phyloP scores from a whole-genome alignment of 2,797 vertebrate species.

The Lacerta viridis region DNA sequence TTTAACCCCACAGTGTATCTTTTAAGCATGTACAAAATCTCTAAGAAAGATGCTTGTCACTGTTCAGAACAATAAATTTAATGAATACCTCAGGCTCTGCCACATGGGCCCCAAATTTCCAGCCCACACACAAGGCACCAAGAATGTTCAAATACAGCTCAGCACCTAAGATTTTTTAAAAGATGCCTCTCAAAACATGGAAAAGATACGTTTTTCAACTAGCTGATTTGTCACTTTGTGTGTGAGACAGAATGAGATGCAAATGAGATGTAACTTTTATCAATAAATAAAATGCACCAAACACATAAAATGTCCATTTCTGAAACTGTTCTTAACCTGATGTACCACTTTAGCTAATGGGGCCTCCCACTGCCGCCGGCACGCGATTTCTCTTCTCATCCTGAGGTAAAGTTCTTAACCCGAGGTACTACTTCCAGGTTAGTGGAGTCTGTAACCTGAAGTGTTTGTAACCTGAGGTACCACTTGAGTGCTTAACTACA shows the following conservation, averaged over 20 bases:
- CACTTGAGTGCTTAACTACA: too few relatives aligned
- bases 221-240: not conserved
- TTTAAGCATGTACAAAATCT: conserved; percentile 27
- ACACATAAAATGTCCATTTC: not conserved
- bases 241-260: not conserved
- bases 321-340: too few relatives aligned
- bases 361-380: too few relatives aligned
- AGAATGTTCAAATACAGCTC: conserved; percentile 1
- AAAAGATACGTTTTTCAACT: not conserved
- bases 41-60: conserved; percentile 26
- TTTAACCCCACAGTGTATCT: conserved; percentile 19
- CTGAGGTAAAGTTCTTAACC: too few relatives aligned
- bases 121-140: not conserved
- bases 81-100: conserved; percentile 24
- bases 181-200: not conserved
- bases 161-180: not conserved
- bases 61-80: conserved; percentile 40
- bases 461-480: too few relatives aligned
- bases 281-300: not conserved
- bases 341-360: too few relatives aligned
- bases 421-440: too few relatives aligned
- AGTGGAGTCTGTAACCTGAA: too few relatives aligned
- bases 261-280: not conserved
- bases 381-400: too few relatives aligned
- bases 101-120: not conserved